Evolutionary conservation across 2,888 invertebrate genomes (phyloP).

Genomic region (Apamea crenata): DNA sequence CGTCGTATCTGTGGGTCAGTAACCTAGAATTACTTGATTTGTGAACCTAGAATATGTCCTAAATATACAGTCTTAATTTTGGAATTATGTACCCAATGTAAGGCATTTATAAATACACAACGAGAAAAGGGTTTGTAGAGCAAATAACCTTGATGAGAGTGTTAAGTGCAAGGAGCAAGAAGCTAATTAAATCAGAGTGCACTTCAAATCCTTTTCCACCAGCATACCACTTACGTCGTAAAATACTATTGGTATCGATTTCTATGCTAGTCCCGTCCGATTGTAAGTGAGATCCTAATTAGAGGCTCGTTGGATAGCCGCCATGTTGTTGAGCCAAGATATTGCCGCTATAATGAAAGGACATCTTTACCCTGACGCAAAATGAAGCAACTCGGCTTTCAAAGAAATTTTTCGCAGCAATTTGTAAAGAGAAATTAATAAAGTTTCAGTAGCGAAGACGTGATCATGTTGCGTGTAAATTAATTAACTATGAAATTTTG

Average conservation of each 20-base stretch:
- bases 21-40: slow-evolving; percentile 8
- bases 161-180: not conserved
- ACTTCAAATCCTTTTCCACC: slow-evolving; percentile 13
- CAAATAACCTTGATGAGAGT: not conserved
- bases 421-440: slow-evolving; percentile 40
- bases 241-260: slow-evolving; percentile 31
- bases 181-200: slow-evolving; percentile 12
- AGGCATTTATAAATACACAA: not conserved
- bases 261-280: slow-evolving; percentile 27
- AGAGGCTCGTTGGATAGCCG: slow-evolving; percentile 44
- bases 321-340: slow-evolving; percentile 48
- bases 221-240: slow-evolving; percentile 15
- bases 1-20: slow-evolving; percentile 11
- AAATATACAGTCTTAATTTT: slow-evolving; percentile 16
- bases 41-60: slow-evolving; percentile 13
- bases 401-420: slow-evolving; percentile 33
- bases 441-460: slow-evolving; percentile 10
- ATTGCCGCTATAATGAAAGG: slow-evolving; percentile 48
- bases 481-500: slow-evolving; percentile 23
- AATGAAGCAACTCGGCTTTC: slow-evolving; percentile 32
- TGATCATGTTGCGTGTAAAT: slow-evolving; percentile 32
- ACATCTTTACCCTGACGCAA: slow-evolving; percentile 17
- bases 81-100: slow-evolving; percentile 19
- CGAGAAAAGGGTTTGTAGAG: not conserved
- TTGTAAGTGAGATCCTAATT: slow-evolving; percentile 57